Conservation (phyloP, 37 sponge, comb jelly and placozoan species). For the Tethya wilhelma region DNA sequence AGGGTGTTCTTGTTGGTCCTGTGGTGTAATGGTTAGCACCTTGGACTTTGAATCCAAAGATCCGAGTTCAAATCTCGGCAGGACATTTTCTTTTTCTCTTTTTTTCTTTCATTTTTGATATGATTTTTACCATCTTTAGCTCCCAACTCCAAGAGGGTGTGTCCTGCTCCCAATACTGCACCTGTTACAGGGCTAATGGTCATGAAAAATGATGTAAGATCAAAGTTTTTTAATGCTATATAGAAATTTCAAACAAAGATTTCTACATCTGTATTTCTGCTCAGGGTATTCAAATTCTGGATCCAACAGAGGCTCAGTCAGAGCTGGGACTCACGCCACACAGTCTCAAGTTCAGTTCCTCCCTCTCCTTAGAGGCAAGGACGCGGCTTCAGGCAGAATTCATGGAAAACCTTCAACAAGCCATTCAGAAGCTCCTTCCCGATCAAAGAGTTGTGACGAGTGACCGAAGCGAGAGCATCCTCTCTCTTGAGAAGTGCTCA, state of each 20-base stretch:
- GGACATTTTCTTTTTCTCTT: constrained; percentile 21
- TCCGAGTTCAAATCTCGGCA: too few species aligned
- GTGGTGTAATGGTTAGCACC: constrained; percentile 25
- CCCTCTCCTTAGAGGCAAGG: constrained; percentile 47
- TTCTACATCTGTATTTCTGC: background rate
- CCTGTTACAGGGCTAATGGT: constrained; percentile 56
- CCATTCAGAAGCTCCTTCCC: constrained; percentile 20
- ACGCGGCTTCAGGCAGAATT: constrained; percentile 22
- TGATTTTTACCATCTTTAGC: constrained; percentile 17
- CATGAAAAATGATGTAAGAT: constrained; percentile 57
- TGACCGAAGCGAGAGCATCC: background rate
- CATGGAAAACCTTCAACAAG: constrained; percentile 15
- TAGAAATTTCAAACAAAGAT: background rate
- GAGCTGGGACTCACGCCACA: constrained; percentile 60
- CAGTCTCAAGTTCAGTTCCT: constrained; percentile 37
- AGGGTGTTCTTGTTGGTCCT: background rate
- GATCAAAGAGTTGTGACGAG: constrained; percentile 1
- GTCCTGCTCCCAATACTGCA: constrained; percentile 22
- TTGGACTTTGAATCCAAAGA: constrained; percentile 45
- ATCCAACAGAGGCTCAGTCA: constrained; percentile 44
- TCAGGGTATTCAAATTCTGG: constrained; percentile 55
- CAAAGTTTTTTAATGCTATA: background rate
- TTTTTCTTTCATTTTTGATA: constrained; percentile 8
- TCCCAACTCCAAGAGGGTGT: constrained; percentile 50
- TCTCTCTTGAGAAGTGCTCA: constrained; percentile 19